Evolutionary conservation across 2,113 vertebrate species (phyloP).

Genomic region (Thunnus maccoyii): DNA sequence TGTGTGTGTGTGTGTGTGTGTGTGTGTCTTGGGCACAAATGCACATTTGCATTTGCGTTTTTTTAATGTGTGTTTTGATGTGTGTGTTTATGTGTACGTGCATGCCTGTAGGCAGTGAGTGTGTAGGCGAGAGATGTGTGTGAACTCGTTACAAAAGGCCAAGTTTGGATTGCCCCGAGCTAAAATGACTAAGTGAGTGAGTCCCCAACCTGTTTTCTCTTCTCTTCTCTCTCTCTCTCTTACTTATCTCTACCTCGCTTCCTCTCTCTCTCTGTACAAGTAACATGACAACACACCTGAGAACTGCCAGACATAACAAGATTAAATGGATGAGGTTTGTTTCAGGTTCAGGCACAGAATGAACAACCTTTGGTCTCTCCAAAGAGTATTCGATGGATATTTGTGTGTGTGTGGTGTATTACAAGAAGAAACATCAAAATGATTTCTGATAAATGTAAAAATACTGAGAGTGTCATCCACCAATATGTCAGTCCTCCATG

Average conservation of each 20-base stretch:
- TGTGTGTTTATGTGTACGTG: background rate
- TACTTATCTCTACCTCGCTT: slow-evolving; percentile 4
- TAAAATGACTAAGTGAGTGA: slow-evolving; percentile 32
- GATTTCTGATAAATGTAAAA: background rate
- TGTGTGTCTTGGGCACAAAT: background rate
- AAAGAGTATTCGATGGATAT: slow-evolving; percentile 2
- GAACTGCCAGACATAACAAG: background rate
- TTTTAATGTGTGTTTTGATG: background rate
- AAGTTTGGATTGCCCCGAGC: slow-evolving; percentile 29
- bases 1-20: slow-evolving; percentile 4
- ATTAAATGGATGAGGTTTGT: background rate
- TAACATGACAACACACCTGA: background rate
- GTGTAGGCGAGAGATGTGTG: slow-evolving; percentile 8
- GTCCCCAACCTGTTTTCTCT: slow-evolving; percentile 13
- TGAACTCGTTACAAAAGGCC: slow-evolving; percentile 2
- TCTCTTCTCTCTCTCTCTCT: background rate
- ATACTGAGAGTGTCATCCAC: background rate
- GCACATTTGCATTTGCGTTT: slow-evolving; percentile 27
- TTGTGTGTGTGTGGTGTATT: background rate
- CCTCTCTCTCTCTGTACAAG: background rate
- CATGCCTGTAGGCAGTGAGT: background rate
- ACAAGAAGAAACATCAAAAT: background rate
- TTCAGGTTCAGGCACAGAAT: background rate
- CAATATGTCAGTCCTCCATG: background rate
- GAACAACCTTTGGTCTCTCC: background rate